Base-by-base conservation (phyloP, 2,888 invertebrate genomes). In the Abscondita cerata region DNA sequence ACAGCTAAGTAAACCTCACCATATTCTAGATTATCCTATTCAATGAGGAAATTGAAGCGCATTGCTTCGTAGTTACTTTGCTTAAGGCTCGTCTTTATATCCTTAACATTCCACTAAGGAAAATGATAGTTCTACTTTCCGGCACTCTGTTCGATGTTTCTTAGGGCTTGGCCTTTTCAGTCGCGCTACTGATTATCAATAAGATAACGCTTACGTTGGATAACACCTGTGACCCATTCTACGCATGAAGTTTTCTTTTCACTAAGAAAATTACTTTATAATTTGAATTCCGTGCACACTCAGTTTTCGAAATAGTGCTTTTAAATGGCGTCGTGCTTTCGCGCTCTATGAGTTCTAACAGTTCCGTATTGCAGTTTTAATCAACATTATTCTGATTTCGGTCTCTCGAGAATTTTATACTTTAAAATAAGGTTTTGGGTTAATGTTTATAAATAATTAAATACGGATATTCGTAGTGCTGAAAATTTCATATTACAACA, bases 111-210 rank as follows among this genome's bases (percentile, higher is more conserved):
- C 73, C 70, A 71, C 73, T 72, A 70, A 69, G 64, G 72, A 65
- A 75, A 73, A 75, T 72, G 73, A 71, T 68, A 68, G 70, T 68
- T 68, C 70, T 64, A 69, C 69, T 73, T 70, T 64, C 68, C 62
- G 62, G 59, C 65, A 34, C 59, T 51, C 44, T 44, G 44, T 59
- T 67, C 66, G 69, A 64, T 67, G 68, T 72, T 71, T 71, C 68
- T 66, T 61, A 55, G 54, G 55, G 56, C 64, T 63, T 69, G 65
- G 65, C 72, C 70, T 70, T 70, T 68, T 66, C 64, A 64, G 67
- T 38, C 55, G 66, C 59, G 58, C 57, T 59, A 66, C 66, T 70
- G 72, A 74, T 74, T 71, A 72, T 72, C 73, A 72, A 72, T 71
- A 70, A 71, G 70, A 71, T 68, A 70, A 52, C 66, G 64, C 62